Base-by-base conservation (phyloP, 2,797 vertebrate species). In the Tadarida brasiliensis region DNA sequence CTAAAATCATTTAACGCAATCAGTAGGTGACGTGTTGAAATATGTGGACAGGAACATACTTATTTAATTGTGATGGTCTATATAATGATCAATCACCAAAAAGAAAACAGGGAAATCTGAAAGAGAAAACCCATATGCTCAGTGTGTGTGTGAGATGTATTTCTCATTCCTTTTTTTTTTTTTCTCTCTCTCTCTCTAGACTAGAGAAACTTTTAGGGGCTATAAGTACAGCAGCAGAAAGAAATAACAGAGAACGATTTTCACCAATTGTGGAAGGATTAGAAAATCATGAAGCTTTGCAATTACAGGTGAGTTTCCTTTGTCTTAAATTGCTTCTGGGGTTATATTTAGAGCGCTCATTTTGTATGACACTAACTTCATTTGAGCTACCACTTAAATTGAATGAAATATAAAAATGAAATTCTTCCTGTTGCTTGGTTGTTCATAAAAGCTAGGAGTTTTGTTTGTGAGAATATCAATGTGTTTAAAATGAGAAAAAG, bases 161-260 rank as follows among this genome's bases (percentile, higher is more conserved):
- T 97, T 96, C 92, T 77, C 35, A 67, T 90, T 93, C 76, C 12
- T 94, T 10, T 74, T 24, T 73, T 61, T 9, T 84, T 20, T 80
- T 68, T 26, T 86, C n/a, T n/a, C n/a, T 73, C 22, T 24, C 9
- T 56, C 9, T 56, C 20, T 81, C 59, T 93, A 99, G 99, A 76
- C 97, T 99, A 97, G 99, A 99, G 98, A 99, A 99, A 98, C 99
- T 99, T 98, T 98, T 99, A 96, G 99, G 99, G 97, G 99, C 99
- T 97, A 99, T 99, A 98, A 99, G 99, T 68, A 99, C 99, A 82
- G 99, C 99, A 97, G 99, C 99, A 51, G 99, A 99, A 98, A 99
- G 99, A 97, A 99, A 99, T 98, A 99, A 99, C 85, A 99, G 99
- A 98, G 99, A 99, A 93, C 99, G 99, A 57, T 99, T 99, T 97